Evolutionary conservation across 1,140 invertebrate species (phyloP), one percentile per base, ranked within the genome.

Genomic region (Eupeodes corollae): DNA sequence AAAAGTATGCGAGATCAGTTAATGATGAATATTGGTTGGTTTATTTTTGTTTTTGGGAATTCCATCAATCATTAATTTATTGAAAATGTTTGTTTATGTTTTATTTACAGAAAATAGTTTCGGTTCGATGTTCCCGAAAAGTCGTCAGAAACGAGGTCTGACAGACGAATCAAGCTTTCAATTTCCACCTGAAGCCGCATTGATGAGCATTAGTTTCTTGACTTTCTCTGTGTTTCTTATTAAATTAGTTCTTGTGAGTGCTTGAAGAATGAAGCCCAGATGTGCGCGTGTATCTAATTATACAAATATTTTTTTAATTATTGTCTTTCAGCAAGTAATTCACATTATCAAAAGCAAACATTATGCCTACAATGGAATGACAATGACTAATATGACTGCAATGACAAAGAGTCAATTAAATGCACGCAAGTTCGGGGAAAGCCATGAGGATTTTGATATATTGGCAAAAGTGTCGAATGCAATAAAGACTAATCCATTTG

Each of bases 141-240:
- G 55, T 42, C 52, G 56, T 34, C 40, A 54, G 48, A 50, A 50
- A 34, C 34, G 60, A 48, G 51, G 60, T 46, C 21, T 56, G 13
- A 70, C 75, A 8, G 69, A 70, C 3, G 70, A 75, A 46, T 67
- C 83, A 46, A 78, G 78, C 48, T 83, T 85, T 59, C 82, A 82
- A 6, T 84, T 26, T 26, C 21, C 83, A 0, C 72, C 83, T 19
- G 83, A 86, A 68, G 77, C 78, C 40, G 77, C 84, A 0, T 67
- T 86, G 12, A 78, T 86, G 73, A 79, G 82, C 14, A 80, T 86
- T 50, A 81, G 82, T 0, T 84, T 86, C 64, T 68, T 86, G 8
- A 84, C 83, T 2, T 86, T 86, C 59, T 81, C 83, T 5, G 82
- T 85, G 9, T 86, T 83, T 60, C 73, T 86, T 12, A 77, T 86